Evolutionary conservation across 2,888 invertebrate species (phyloP), one percentile per base, ranked within the genome.

Genomic region (Siphlonurus alternatus): DNA sequence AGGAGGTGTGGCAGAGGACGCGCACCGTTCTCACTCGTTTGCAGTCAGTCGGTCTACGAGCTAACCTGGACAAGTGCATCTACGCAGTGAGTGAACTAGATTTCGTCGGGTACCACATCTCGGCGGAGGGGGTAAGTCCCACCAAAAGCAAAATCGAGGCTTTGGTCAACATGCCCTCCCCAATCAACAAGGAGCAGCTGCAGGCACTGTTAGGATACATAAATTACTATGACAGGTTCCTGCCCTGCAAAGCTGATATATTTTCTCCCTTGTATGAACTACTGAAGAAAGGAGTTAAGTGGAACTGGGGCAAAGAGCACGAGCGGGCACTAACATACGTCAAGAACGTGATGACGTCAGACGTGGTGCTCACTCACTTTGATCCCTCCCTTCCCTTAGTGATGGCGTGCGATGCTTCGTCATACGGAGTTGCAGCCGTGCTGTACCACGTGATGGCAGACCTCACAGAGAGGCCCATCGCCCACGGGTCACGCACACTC

Each of bases 371-470:
- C 3, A 67, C 67, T 18, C 71, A 73, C 65, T 74, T 69, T 67
- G 70, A 74, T 61, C 71, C 71, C 0, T 62, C 25, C 7, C 63
- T 68, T 24, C 67, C 67, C 23, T 24, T 73, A 7, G 59, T 67
- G 10, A 64, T 75, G 19, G 71, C 73, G 0, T 70, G 72, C 51
- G 74, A 76, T 67, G 74, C 73, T 0, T 71, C 70, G 7, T 68
- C 69, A n/a, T 66, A 69, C 51, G 71, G 70, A 10, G 25, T 71
- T 20, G 71, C 69, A 2, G 66, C 71, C 18, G 70, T 71, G 10
- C 64, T 70, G 25, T 63, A 64, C 20, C 70, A 70, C 56, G 67
- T 68, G 25, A 66, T 66, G 38, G 65, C 64, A 53, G n/a, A 72
- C 67, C 69, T 70, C n/a, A 65, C 66, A 61, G 70, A 71, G 63